Base-by-base conservation (phyloP, 2,797 vertebrate species). In the Aulostomus chinensis region DNA sequence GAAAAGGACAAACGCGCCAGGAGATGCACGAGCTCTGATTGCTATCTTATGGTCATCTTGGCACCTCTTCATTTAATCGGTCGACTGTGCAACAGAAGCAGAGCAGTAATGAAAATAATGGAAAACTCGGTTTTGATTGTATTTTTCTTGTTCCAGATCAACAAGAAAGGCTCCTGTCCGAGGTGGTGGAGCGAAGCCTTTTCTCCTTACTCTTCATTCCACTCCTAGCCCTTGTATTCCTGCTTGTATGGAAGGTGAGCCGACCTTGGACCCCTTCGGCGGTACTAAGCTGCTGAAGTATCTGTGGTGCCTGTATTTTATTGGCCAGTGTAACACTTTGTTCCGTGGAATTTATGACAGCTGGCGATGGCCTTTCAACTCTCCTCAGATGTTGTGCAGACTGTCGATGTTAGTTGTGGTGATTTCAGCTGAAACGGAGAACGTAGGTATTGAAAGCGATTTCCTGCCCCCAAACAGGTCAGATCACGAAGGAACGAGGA, bases 201-300 rank as follows among this genome's bases (percentile, higher is more conserved):
- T 50, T 91, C 34, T 91, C 80, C 3, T 74, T 91, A 59, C 84
- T 92, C 5, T 73, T 89, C 59, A 85, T 93, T 53, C 90, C 90
- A 6, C 69, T 90, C 51, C 56, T 89, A 46, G 88, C 80, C 32
- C 55, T 89, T 7, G 46, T 86, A 29, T 80, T 91, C 54, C 70
- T 92, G 69, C 73, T 92, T 2, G 74, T 87, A 52, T 93, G 91
- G 90, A 93, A 91, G 90, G 91, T 92, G 35, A 86, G 76, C 4
- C 17, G 47, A 68, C 26, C 46, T 68, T 65, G 62, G 54, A 72
- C 46, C 14, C 21, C 8, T 6, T n/a, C n/a, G n/a, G n/a, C n/a
- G n/a, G 9, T 22, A 25, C 24, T 18, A 10, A 30, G 9, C 25
- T 8, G n/a, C 18, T 30, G 17, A 15, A 41, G 35, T 20, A 26